Conservation (phyloP, 2,888 invertebrate genomes). For the Caenorhabditis sp. region DNA sequence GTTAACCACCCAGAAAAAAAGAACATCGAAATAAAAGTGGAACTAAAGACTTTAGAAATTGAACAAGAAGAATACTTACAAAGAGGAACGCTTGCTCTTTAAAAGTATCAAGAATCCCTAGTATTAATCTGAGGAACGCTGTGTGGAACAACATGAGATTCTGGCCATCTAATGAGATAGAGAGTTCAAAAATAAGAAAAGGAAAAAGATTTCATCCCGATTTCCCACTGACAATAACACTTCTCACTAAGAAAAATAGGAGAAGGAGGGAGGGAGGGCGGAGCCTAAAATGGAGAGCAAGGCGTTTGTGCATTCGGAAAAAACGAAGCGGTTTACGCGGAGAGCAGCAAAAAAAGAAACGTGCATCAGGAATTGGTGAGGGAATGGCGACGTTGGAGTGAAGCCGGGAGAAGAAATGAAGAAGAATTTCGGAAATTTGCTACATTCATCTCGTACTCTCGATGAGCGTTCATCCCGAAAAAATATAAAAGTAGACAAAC, state of each 20-base stretch:
- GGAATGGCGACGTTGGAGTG: not conserved
- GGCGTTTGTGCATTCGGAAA: conserved; percentile 60
- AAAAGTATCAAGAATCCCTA: conserved; percentile 1
- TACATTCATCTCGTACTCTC: conserved; percentile 17
- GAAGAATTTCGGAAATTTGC: conserved; percentile 47
- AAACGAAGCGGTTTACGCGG: conserved; percentile 53
- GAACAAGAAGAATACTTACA: not conserved
- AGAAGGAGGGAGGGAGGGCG: conserved; percentile 29
- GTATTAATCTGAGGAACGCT: too few species aligned
- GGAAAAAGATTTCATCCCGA: conserved; percentile 20
- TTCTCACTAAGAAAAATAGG: conserved; percentile 43
- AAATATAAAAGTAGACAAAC: not conserved
- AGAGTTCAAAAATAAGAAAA: conserved; percentile 18
- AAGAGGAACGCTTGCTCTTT: conserved; percentile 26
- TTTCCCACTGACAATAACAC: conserved; percentile 51
- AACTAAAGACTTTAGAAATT: not conserved
- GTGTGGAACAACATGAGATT: too few species aligned
- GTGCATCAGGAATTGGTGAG: conserved; percentile 56
- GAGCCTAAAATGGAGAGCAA: conserved; percentile 46
- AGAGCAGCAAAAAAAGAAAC: conserved; percentile 41
- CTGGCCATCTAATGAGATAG: not conserved
- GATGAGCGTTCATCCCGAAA: conserved; percentile 7
- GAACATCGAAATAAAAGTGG: not conserved
- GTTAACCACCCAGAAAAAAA: conserved; percentile 6
- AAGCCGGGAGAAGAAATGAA: conserved; percentile 16